Evolutionary conservation across 1,140 invertebrate genomes (phyloP).

Genomic region (Caenorhabditis remanei): DNA sequence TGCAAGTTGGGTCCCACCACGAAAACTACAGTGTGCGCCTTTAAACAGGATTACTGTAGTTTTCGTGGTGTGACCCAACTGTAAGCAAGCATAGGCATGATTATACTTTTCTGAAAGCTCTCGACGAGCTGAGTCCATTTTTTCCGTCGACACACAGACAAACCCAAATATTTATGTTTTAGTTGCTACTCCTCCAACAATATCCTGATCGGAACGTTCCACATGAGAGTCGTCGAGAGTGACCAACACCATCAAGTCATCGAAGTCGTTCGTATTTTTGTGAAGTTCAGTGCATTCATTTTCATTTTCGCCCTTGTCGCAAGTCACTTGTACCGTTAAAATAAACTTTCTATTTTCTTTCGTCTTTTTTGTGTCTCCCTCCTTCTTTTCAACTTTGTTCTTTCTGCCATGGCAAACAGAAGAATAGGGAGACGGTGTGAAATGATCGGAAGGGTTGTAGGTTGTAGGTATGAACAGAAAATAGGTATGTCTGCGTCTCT

Average conservation of each 20-base stretch:
- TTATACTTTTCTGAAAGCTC: no score
- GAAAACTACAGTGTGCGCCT: no score
- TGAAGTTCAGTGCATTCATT: conserved; percentile 40
- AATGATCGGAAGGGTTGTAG: neutral
- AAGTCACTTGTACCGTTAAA: conserved; percentile 33
- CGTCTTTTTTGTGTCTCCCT: neutral
- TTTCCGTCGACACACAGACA: neutral
- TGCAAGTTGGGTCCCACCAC: no score
- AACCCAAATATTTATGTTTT: neutral
- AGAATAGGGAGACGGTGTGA: neutral
- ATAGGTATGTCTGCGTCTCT: conserved; percentile 32
- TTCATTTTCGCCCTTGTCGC: conserved; percentile 40
- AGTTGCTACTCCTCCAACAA: conserved; percentile 51
- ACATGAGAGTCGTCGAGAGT: conserved; percentile 52
- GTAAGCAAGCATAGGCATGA: no score
- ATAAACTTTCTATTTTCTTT: conserved; percentile 2
- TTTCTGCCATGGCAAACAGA: neutral
- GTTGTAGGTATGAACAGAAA: conserved; percentile 8
- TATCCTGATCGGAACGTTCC: conserved; percentile 31
- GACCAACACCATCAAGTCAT: conserved; percentile 43
- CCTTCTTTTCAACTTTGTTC: conserved; percentile 4
- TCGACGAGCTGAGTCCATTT: no score
- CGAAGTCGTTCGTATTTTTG: conserved; percentile 31
- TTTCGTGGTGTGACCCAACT: no score
- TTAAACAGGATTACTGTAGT: no score